These are phyloP conservation scores for Eonycteris spelaea DNA, from an alignment of 2,113 vertebrate genomes.

Conservation along the genomic window DNA sequence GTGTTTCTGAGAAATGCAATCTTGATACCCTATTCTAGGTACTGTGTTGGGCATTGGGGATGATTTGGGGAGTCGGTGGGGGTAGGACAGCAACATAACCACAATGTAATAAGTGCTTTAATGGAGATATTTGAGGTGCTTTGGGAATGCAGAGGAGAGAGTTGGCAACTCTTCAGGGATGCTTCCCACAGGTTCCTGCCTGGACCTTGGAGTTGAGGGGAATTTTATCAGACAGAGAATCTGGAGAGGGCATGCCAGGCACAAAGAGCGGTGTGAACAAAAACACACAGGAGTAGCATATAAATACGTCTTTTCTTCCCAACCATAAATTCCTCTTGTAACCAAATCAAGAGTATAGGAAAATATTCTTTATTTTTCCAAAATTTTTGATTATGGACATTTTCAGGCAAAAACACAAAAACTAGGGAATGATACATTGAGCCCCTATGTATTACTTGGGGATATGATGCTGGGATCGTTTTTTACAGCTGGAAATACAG, in stretches of 20 bases:
- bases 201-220: neutral
- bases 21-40: neutral
- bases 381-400: neutral
- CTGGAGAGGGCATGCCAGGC: neutral
- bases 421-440: neutral
- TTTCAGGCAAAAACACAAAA: neutral
- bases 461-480: neutral
- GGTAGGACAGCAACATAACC: neutral
- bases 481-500: neutral
- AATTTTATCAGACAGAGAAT: neutral
- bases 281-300: neutral
- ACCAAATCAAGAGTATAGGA: neutral
- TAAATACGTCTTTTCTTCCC: neutral
- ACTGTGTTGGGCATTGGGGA: neutral
- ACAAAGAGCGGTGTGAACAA: neutral
- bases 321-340: neutral
- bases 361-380: neutral
- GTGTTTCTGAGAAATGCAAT: neutral
- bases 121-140: constrained; percentile 14
- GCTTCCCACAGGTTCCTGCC: neutral
- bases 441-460: neutral
- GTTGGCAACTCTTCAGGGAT: neutral
- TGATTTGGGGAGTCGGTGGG: neutral
- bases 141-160: neutral
- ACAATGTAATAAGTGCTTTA: neutral